These are phyloP conservation scores for Dipodomys stephensi DNA, from an alignment of 2,113 vertebrate genomes.

Conservation along the genomic window DNA sequence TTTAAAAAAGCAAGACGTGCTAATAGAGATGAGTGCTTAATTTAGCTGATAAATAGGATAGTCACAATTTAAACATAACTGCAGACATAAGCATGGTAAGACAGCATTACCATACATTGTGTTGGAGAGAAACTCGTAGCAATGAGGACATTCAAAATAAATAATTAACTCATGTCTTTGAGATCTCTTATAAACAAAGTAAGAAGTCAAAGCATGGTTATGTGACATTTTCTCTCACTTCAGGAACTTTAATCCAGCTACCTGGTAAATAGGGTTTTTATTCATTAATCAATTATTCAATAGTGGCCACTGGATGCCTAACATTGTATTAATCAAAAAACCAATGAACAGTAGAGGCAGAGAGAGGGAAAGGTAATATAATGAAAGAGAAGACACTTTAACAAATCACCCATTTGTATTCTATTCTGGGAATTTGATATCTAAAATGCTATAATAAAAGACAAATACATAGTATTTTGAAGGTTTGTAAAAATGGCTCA, in stretches of 20 bases:
- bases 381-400: not conserved
- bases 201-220: not conserved
- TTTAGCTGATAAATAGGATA: not conserved
- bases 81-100: not conserved
- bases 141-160: slow-evolving; percentile 17
- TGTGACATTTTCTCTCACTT: not conserved
- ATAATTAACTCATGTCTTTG: not conserved
- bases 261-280: not conserved
- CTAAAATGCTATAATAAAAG: not conserved
- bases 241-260: slow-evolving; percentile 41
- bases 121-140: not conserved
- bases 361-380: not conserved
- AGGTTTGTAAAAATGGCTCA: not conserved
- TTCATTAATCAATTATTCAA: slow-evolving; percentile 48
- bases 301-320: slow-evolving; percentile 7
- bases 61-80: not conserved
- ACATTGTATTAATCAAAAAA: slow-evolving; percentile 34
- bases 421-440: not conserved
- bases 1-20: too few relatives aligned
- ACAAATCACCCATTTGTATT: not conserved
- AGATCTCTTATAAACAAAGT: not conserved
- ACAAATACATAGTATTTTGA: not conserved
- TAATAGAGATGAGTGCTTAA: not conserved
- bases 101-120: not conserved
- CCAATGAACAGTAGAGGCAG: not conserved